Evolutionary conservation across 2,113 vertebrate species (phyloP).

Genomic region (Catharus bicknelli): DNA sequence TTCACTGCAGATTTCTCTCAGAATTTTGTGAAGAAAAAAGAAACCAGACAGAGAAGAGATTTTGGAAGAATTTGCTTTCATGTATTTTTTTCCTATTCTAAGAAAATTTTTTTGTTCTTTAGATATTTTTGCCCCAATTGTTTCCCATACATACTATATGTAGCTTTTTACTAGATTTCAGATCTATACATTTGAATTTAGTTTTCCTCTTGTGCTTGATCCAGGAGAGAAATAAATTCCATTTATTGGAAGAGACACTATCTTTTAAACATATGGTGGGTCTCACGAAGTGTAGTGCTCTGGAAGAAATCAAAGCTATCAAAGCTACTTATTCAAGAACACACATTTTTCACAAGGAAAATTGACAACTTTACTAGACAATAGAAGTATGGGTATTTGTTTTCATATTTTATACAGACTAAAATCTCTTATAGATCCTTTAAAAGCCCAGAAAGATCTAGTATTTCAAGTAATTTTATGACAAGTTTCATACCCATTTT

Average conservation of each 20-base stretch:
- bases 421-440: neutral
- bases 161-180: neutral
- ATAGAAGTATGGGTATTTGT: neutral
- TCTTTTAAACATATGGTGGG: neutral
- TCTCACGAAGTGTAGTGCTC: neutral
- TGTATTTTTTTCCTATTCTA: neutral
- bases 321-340: neutral
- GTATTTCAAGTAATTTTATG: neutral
- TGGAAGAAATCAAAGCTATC: neutral
- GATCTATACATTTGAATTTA: neutral
- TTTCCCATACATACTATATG: neutral
- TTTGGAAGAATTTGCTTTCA: neutral
- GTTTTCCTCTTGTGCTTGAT: neutral
- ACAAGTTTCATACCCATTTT: neutral
- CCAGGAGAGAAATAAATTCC: neutral
- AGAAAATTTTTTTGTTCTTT: neutral
- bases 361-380: neutral
- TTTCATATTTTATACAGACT: neutral
- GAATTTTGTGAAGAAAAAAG: neutral
- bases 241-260: neutral
- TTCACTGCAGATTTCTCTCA: neutral
- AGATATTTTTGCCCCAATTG: accelerated
- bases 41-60: neutral
- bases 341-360: neutral
- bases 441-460: neutral